These are phyloP conservation scores for Neogale vison DNA, from an alignment of 2,113 vertebrate species.

Conservation along the genomic window DNA sequence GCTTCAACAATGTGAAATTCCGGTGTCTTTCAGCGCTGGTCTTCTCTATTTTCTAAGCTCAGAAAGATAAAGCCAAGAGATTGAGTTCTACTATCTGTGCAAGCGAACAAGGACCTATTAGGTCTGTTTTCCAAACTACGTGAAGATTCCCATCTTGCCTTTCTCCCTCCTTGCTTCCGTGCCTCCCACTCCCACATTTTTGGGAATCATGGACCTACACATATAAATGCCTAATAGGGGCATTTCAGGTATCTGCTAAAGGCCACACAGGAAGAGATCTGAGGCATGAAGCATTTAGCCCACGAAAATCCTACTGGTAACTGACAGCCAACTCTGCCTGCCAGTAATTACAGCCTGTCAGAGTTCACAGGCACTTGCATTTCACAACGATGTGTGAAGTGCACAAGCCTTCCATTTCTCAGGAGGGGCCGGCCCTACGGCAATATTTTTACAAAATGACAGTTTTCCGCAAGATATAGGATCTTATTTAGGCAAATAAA, in stretches of 20 bases:
- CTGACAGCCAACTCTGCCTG: conserved; percentile 42
- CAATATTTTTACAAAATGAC: conserved; percentile 65
- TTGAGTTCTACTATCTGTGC: neutral
- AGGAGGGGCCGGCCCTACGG: neutral
- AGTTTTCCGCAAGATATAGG: conserved; percentile 41
- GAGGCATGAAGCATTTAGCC: neutral
- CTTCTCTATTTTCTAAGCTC: neutral
- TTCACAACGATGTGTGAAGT: conserved; percentile 19
- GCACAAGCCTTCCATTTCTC: conserved; percentile 36
- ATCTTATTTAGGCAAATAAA: conserved; percentile 54
- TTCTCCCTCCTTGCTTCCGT: neutral
- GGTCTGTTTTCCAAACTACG: neutral
- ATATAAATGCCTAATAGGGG: neutral
- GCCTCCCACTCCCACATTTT: neutral
- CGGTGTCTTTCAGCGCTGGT: neutral
- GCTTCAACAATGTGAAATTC: neutral
- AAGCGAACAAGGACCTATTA: neutral
- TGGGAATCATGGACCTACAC: conserved; percentile 19
- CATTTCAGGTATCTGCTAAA: conserved; percentile 5
- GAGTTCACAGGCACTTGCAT: conserved; percentile 53
- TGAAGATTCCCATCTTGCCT: neutral
- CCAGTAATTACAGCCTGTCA: conserved; percentile 55
- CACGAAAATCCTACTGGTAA: neutral
- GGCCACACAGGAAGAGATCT: conserved; percentile 2
- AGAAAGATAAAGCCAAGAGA: neutral